Conservation (phyloP, 2,797 vertebrate species). For the Smutsia temminckii region DNA sequence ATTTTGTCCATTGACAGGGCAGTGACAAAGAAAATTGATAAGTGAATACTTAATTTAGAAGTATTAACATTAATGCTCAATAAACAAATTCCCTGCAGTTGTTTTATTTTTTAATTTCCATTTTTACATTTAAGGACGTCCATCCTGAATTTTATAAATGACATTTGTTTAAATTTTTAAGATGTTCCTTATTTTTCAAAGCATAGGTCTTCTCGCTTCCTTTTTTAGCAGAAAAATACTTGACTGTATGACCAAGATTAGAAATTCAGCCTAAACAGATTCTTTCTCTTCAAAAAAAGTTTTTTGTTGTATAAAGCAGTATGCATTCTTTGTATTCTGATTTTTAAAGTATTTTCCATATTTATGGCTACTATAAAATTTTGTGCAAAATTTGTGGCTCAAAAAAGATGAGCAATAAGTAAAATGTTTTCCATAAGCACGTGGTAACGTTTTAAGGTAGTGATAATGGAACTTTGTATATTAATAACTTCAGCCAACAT, state of each 20-base stretch:
- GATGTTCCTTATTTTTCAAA: constrained; percentile 58
- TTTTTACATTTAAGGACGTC: constrained; percentile 76
- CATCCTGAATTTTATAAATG: constrained; percentile 75
- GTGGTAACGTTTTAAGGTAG: constrained; percentile 45
- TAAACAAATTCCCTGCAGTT: constrained; percentile 80
- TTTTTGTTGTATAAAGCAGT: neutral
- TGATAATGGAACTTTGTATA: neutral
- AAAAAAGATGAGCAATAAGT: constrained; percentile 25
- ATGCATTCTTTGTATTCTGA: constrained; percentile 36
- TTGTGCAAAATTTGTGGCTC: constrained; percentile 38
- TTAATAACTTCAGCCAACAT: constrained; percentile 31
- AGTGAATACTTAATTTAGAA: constrained; percentile 79
- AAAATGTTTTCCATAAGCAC: constrained; percentile 44
- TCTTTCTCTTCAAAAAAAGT: constrained; percentile 44
- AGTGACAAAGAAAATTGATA: constrained; percentile 77
- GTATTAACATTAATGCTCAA: constrained; percentile 84
- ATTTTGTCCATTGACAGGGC: constrained; percentile 76
- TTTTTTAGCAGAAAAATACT: constrained; percentile 49
- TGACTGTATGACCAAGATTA: constrained; percentile 34
- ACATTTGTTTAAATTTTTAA: constrained; percentile 68
- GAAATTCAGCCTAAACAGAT: constrained; percentile 29
- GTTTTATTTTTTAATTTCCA: constrained; percentile 76
- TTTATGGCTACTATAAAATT: constrained; percentile 33
- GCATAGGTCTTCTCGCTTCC: neutral
- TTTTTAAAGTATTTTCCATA: constrained; percentile 54